Base-by-base conservation (phyloP, 2,113 vertebrate species). In the Macquaria australasica region DNA sequence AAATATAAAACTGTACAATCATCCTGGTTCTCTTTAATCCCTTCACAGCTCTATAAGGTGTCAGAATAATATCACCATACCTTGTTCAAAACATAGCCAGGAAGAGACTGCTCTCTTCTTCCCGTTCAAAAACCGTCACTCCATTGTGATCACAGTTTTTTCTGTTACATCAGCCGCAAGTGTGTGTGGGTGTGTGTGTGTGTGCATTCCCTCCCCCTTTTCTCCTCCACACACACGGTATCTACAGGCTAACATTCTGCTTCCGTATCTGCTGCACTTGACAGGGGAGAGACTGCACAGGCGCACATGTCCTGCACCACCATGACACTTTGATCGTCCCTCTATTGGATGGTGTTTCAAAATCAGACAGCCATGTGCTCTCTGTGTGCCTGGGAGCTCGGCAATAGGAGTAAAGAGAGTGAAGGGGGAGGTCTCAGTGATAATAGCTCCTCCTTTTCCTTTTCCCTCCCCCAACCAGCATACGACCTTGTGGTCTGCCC, bases 251-350 rank as follows among this genome's bases (percentile, higher is more conserved):
- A 41, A 66, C 34, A 68, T 20, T 66, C 70, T 43, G 10, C 86
- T 95, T 92, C 92, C 87, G 84, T 43, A 55, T 87, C 9, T 48
- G 9, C 53, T 77, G 59, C 78, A 82, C 60, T 83, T 84, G 56
- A 70, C 25, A 31, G 41, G 45, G 82, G 84, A 85, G 74, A 68
- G 23, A 56, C 53, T 75, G 77, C 83, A 67, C 93, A 94, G 5
- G 86, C 89, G 88, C 87, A 89, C 80, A 60, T 28, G 85, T 34
- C 48, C 70, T 77, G 31, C 41, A 20, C 43, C 59, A 37, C 64
- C 83, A 62, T 58, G 78, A 81, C 76, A 23, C 64, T 79, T 31
- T 18, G 8, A 59, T 25, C 9, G 18, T 39, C 48, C 34, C 50
- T 25, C 81, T 69, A 74, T 72, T 83, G 79, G 78, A 74, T 77